Base-by-base conservation (phyloP, 1,140 invertebrate species). In the Coelopa frigida region DNA sequence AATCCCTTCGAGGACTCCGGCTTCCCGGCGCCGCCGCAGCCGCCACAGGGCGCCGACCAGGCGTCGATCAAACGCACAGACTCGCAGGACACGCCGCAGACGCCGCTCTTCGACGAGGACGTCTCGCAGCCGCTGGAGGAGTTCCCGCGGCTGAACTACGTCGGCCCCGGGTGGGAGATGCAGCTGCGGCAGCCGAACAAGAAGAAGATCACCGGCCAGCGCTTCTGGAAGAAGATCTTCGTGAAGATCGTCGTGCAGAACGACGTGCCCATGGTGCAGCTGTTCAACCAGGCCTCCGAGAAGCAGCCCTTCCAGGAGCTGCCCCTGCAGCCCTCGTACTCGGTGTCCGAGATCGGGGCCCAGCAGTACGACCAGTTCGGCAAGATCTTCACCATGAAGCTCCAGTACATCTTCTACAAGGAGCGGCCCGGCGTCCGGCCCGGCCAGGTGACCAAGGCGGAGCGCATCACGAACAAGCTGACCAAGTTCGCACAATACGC, bases 361-460 rank as follows among this genome's bases (percentile, higher is more conserved):
- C 94, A 98, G 71, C 94, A 97, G 70, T 97, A 90, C 69, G 96
- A 99, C 74, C 87, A 95, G 61, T 99, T 88, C 70, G 94, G 94
- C 4, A 99, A 99, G 74, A 98, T 99, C 56, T 98, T 99, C 72
- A 99, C 96, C 0, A 81, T 98, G 12, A 99, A 99, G 72, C 73
- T 99, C 32, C 94, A 98, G 64, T 98, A 98, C 63, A 87, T 98
- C 23, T 95, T 97, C 70, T 99, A 99, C 71, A 97, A 97, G 68
- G 96, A 99, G 69, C 76, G 94, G 21, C 93, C 97, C 0, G 96
- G 96, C 4, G 90, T 99, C 11, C 70, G 94, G 57, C 89, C 94
- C 0, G 96, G 95, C 10, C 91, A 97, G 69, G 91, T 98, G 27
- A 89, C 89, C 14, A 94, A 94, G 70, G 89, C 90, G 6, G 89